Evolutionary conservation across 30 jellyfish, hydroid and myxozoan species (phyloP).

Genomic region (Chrysaora quinquecirrha): DNA sequence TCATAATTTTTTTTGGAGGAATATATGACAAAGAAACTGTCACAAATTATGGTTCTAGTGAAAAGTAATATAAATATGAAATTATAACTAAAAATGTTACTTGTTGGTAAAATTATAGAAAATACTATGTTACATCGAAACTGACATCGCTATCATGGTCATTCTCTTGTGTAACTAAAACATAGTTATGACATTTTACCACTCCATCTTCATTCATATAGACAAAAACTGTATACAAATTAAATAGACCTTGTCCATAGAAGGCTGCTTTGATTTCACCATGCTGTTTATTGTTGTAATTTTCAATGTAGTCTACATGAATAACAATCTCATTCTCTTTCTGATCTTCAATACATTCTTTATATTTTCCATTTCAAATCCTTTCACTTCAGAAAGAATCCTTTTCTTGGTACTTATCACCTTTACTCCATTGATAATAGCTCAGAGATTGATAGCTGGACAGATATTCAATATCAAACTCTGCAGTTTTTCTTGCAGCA

Average conservation of each 20-base stretch:
- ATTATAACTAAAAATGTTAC: no score
- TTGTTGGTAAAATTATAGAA: no score
- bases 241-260: constrained; percentile 42
- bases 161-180: constrained; percentile 29
- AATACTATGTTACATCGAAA: no score
- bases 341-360: constrained; percentile 16
- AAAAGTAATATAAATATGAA: no score
- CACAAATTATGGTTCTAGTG: no score
- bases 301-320: constrained; percentile 26
- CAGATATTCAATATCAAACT: constrained; percentile 5
- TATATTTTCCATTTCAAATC: constrained; percentile 3
- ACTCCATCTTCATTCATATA: constrained; percentile 20
- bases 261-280: constrained; percentile 34
- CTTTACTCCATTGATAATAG: not conserved
- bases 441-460: constrained; percentile 3
- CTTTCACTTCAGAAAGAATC: not conserved
- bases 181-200: constrained; percentile 14
- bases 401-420: not conserved
- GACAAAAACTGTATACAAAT: constrained; percentile 25
- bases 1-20: no score
- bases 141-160: no score
- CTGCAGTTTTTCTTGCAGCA: constrained; percentile 9
- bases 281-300: constrained; percentile 23
- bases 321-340: constrained; percentile 5
- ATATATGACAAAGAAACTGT: no score